Evolutionary conservation across 2,888 invertebrate species (phyloP).

Genomic region (Rosalia funebris): DNA sequence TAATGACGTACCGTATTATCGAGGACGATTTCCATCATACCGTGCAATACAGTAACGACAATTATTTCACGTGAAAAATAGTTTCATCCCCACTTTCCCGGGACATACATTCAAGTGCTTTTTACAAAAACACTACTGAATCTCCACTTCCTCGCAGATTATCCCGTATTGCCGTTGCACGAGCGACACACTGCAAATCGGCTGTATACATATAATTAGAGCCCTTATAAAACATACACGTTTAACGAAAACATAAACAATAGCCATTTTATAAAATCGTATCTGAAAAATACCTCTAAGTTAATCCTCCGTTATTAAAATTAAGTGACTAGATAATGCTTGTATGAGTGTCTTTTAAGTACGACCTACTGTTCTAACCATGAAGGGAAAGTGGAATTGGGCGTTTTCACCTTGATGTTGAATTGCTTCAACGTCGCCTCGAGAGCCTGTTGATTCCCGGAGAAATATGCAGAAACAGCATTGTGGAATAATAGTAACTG

Average conservation of each 20-base stretch:
- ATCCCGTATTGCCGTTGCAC: too few relatives aligned
- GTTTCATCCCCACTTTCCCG: too few relatives aligned
- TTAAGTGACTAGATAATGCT: constrained; percentile 37
- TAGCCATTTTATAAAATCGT: constrained; percentile 1
- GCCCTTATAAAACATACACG: not conserved
- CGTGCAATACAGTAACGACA: too few relatives aligned
- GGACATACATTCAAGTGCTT: too few relatives aligned
- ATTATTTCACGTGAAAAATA: too few relatives aligned
- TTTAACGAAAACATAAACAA: not conserved
- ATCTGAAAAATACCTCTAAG: constrained; percentile 23
- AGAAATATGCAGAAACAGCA: constrained; percentile 96
- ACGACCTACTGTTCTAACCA: constrained; percentile 80
- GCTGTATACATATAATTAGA: not conserved
- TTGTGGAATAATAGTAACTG: constrained; percentile 95
- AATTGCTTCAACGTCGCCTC: constrained; percentile 96
- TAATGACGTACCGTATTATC: too few relatives aligned
- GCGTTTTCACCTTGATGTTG: constrained; percentile 88
- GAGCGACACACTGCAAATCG: not conserved
- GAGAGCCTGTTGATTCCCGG: constrained; percentile 92
- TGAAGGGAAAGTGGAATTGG: constrained; percentile 80
- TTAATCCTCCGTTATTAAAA: constrained; percentile 12
- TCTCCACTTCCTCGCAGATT: too few relatives aligned
- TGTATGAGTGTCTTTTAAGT: constrained; percentile 18
- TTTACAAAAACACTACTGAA: too few relatives aligned
- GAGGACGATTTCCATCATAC: too few relatives aligned